Base-by-base conservation (phyloP, 2,797 vertebrate species). In the Pseudotriccus pelzelni region DNA sequence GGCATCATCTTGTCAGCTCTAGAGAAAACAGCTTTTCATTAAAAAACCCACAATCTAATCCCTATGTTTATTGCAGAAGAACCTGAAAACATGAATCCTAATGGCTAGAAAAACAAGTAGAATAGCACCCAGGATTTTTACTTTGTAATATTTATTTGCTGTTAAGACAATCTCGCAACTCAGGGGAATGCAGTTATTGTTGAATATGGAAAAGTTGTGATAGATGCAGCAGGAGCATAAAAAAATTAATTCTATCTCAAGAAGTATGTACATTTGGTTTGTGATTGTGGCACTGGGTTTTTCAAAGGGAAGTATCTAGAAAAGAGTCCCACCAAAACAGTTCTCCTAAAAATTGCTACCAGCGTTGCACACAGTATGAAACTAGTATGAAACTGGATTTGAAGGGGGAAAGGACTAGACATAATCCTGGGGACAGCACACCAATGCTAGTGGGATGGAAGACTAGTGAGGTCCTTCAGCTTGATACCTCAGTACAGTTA, bases 1-100 rank as follows among this genome's bases (percentile, higher is more conserved):
- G 46, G 60, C 56, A 82, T 50, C 63, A 73, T 73, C 52, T 66
- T 82, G 47, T 59, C 44, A 63, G 78, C 32, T 89, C 79, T 83
- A 39, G 78, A 90, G 64, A 83, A 93, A 95, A 93, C 37, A 94
- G 64, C 22, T 84, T 92, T 90, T 82, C 18, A 53, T 73, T 53
- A 43, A 88, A 73, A 92, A 53, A 46, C 1, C 23, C 52, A 50
- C 4, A 25, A 43, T 20, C 63, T 77, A 83, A 50, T 85, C 18
- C n/a, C 85, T 44, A 68, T 5, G 59, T 84, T 80, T 90, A 83
- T 19, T 89, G 68, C 60, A 68, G 75, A 55, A 91, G 37, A 93
- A 80, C 18, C 36, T 68, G 52, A 89, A 90, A 93, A 25, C 24
- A 68, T 0, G 4, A 83, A 91, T 81, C 14, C 36, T 87, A 84